phyloP scores from a whole-genome alignment of 2,888 invertebrate genomes.

The Cecidostiba fungosa region DNA sequence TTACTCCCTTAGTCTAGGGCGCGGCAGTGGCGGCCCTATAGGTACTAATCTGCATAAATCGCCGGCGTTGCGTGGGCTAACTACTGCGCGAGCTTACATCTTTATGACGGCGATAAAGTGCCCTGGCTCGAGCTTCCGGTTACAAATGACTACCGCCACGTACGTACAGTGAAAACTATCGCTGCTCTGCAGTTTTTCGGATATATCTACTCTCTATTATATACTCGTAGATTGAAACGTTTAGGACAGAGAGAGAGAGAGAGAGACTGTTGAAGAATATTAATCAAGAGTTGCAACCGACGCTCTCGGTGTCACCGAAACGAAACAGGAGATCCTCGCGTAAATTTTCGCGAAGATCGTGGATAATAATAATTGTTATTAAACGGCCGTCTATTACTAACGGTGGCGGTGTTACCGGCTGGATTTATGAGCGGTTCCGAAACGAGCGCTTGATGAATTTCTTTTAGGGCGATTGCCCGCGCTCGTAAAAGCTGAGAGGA shows the following conservation, averaged over 20 bases:
- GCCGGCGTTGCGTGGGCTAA: constrained; percentile 38
- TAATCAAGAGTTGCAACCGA: too few relatives aligned
- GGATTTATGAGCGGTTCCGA: constrained; percentile 45
- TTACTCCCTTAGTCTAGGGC: background rate
- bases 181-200: background rate
- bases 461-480: constrained; percentile 25
- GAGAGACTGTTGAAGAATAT: background rate
- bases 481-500: background rate
- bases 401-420: background rate
- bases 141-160: constrained; percentile 74
- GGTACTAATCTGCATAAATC: constrained; percentile 71
- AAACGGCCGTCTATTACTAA: constrained; percentile 66
- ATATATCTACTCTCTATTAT: background rate
- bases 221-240: too few relatives aligned
- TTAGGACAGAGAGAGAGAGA: background rate
- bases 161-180: background rate
- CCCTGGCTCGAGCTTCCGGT: constrained; percentile 67
- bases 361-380: constrained; percentile 74
- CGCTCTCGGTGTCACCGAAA: constrained; percentile 28
- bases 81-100: constrained; percentile 57
- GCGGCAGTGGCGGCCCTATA: constrained; percentile 41
- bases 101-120: constrained; percentile 75
- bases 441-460: constrained; percentile 39
- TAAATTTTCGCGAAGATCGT: constrained; percentile 68
- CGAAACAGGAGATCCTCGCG: constrained; percentile 69